A percentile compares a stretch with the other conserved stretches of the same genome.
Conservation (phyloP, 2,797 vertebrate genomes). For the Diglossa cyanea region DNA sequence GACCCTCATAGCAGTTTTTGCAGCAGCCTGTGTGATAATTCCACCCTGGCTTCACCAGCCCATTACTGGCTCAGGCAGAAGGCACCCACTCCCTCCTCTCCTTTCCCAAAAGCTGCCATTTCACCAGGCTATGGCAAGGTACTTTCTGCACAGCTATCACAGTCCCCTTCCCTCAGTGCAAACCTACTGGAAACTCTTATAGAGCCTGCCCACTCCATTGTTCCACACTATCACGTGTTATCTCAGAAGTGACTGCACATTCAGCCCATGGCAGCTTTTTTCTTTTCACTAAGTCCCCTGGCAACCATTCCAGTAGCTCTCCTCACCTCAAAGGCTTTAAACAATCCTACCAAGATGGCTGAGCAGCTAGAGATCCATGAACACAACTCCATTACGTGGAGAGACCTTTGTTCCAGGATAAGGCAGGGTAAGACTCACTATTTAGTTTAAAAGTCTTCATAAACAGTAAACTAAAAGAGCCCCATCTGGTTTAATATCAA, state of each 20-base stretch:
- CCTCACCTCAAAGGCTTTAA: not conserved
- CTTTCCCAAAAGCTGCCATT: not conserved
- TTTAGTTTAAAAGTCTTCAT: not conserved
- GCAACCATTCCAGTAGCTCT: not conserved
- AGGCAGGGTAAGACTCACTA: not conserved
- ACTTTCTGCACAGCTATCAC: not conserved
- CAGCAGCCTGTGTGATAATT: not conserved
- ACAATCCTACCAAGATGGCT: conserved; percentile 28
- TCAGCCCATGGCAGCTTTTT: not conserved
- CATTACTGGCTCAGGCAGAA: not conserved
- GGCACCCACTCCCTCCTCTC: not conserved
- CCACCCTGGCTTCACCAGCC: not conserved
- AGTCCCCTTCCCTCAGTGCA: not conserved
- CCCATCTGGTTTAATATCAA: not conserved
- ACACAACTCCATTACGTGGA: not conserved
- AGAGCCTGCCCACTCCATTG: conserved; percentile 8
- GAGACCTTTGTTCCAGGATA: conserved; percentile 3
- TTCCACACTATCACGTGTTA: not conserved
- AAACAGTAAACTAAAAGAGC: conserved; percentile 3
- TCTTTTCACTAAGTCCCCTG: not conserved
- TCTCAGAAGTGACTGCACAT: not conserved
- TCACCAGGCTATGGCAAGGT: not conserved
- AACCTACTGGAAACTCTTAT: conserved; percentile 52
- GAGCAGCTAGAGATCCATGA: not conserved
- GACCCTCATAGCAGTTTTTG: not conserved